These are phyloP conservation scores for Mya arenaria DNA, from an alignment of 1,140 invertebrate genomes.

Conservation along the genomic window DNA sequence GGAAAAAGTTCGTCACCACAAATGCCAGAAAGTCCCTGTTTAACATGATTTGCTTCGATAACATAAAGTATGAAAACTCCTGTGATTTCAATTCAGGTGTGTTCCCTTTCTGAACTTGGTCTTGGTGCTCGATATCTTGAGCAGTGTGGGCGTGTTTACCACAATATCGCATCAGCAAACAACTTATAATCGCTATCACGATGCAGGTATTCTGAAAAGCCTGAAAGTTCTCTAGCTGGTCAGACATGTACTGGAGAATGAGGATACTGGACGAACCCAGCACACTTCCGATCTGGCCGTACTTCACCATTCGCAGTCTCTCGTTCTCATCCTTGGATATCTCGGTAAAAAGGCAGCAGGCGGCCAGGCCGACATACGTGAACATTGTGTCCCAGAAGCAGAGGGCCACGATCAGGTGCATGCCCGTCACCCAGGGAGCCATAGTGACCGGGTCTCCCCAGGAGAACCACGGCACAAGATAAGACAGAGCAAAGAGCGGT, in stretches of 20 bases:
- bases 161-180: conserved; percentile 70
- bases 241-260: conserved; percentile 67
- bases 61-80: conserved; percentile 56
- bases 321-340: conserved; percentile 73
- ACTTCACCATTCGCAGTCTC: conserved; percentile 76
- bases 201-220: conserved; percentile 74
- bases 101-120: neutral
- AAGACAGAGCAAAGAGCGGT: conserved; percentile 79
- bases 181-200: conserved; percentile 68
- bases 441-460: conserved; percentile 65
- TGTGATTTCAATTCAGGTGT: conserved; percentile 27
- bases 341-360: conserved; percentile 80
- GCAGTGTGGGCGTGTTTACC: conserved; percentile 72
- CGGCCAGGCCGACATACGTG: conserved; percentile 80
- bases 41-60: conserved; percentile 65
- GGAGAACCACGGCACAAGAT: conserved; percentile 81
- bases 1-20: conserved; percentile 72
- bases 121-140: conserved; percentile 63
- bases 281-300: conserved; percentile 73
- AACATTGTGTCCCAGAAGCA: conserved; percentile 82
- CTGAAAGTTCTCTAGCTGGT: conserved; percentile 73
- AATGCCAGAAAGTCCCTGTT: conserved; percentile 71
- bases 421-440: conserved; percentile 68
- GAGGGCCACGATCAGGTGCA: conserved; percentile 80
- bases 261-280: conserved; percentile 69